Evolutionary conservation across 2,797 vertebrate genomes (phyloP).

Genomic region (Leptodactylus fallax): DNA sequence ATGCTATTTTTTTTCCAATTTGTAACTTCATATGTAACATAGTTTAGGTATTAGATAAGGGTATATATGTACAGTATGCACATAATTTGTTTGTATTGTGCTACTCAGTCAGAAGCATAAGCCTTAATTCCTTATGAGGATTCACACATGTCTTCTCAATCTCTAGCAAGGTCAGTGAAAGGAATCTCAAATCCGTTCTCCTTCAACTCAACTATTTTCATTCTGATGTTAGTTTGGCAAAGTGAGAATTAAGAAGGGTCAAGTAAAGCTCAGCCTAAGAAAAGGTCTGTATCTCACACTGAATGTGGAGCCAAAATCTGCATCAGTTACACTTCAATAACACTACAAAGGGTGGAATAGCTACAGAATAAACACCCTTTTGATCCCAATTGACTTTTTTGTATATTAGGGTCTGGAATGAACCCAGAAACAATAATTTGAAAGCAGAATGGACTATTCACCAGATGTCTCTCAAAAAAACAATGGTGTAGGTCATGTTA

Average conservation of each 20-base stretch:
- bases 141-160: neutral
- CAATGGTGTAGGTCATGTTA: slow-evolving; percentile 23
- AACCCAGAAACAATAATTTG: slow-evolving; percentile 53
- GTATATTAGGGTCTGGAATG: slow-evolving; percentile 34
- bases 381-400: slow-evolving; percentile 46
- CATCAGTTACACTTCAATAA: slow-evolving; percentile 49
- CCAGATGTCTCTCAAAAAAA: slow-evolving; percentile 52
- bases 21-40: no score
- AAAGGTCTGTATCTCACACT: slow-evolving; percentile 46
- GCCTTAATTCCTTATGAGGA: neutral
- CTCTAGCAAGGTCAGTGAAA: slow-evolving; percentile 10
- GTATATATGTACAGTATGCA: no score
- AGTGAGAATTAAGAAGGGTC: slow-evolving; percentile 40
- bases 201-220: slow-evolving; percentile 43
- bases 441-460: slow-evolving; percentile 37
- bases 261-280: slow-evolving; percentile 45
- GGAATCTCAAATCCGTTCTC: slow-evolving; percentile 5
- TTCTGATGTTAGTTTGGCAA: slow-evolving; percentile 47
- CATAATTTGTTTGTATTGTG: no score
- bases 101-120: neutral
- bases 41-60: no score
- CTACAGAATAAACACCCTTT: slow-evolving; percentile 53
- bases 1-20: no score
- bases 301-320: slow-evolving; percentile 41
- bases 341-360: slow-evolving; percentile 56